Percentiles rank a stretch among this genome's conserved stretches.
These are phyloP conservation scores for Thymelicus sylvestris DNA, from an alignment of 2,888 invertebrate genomes.

Conservation along the genomic window DNA sequence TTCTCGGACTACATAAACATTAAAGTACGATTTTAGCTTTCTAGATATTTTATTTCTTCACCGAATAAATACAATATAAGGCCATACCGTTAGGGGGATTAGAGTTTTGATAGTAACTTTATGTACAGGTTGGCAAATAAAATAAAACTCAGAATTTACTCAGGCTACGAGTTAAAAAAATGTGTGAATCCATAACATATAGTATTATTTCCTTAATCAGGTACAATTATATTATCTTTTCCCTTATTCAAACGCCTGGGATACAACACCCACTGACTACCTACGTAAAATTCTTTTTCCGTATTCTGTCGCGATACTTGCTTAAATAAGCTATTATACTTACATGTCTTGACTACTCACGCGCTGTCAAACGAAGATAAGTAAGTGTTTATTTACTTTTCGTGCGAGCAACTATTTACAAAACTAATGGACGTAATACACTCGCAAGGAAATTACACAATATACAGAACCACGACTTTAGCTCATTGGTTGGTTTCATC, in stretches of 20 bases:
- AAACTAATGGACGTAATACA: slow-evolving; percentile 25
- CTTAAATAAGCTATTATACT: slow-evolving; percentile 7
- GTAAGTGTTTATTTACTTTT: slow-evolving; percentile 21
- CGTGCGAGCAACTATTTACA: slow-evolving; percentile 16
- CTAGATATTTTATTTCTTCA: background rate
- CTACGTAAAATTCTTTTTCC: no score
- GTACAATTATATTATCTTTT: no score
- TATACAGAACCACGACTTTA: background rate
- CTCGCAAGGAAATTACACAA: slow-evolving; percentile 14
- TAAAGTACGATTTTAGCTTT: background rate
- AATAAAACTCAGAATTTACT: no score
- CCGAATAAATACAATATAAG: background rate
- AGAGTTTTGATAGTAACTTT: no score
- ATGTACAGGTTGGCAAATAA: no score
- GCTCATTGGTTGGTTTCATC: background rate
- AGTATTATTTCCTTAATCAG: no score
- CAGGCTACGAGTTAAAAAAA: no score
- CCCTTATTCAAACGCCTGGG: no score
- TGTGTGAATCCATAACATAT: no score
- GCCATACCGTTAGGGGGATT: no score
- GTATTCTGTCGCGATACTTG: background rate
- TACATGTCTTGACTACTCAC: background rate
- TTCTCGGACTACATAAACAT: background rate
- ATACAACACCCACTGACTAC: no score
- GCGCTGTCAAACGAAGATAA: slow-evolving; percentile 1